Percentiles rank a stretch among this genome's conserved stretches.
Conservation (phyloP, 2,888 invertebrate species). For the Drosophila gaucha region DNA sequence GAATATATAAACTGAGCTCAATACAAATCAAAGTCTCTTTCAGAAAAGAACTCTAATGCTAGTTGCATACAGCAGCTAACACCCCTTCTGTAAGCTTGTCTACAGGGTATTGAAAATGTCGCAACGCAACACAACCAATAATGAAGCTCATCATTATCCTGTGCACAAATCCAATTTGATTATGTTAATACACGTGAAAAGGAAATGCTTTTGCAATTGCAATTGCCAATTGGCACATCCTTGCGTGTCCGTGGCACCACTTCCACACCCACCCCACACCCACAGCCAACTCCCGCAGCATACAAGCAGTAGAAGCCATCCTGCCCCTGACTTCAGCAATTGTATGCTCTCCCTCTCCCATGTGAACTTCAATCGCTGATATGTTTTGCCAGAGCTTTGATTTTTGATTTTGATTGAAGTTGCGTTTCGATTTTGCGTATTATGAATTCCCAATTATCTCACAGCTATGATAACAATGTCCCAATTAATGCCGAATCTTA, state of each 20-base stretch:
- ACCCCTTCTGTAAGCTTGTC: not conserved
- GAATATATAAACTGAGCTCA: too few species aligned
- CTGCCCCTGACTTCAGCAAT: conserved; percentile 9
- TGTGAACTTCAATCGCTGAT: conserved; percentile 43
- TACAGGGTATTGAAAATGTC: conserved; percentile 41
- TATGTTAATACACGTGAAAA: conserved; percentile 81
- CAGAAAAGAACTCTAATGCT: too few species aligned
- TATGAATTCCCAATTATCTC: conserved; percentile 54
- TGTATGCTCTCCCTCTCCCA: conserved; percentile 15
- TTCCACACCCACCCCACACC: not conserved
- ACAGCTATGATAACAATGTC: not conserved
- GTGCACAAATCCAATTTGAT: conserved; percentile 82
- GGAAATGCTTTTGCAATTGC: conserved; percentile 80
- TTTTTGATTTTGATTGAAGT: conserved; percentile 54
- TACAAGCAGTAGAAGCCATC: not conserved
- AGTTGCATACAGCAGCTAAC: too few species aligned
- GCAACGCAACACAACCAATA: conserved; percentile 70
- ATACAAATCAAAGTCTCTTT: too few species aligned
- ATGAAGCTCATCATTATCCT: conserved; percentile 82
- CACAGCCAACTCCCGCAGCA: not conserved
- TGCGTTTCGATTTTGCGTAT: conserved; percentile 44
- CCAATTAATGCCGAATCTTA: not conserved
- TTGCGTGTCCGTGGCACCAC: conserved; percentile 40
- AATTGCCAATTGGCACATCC: conserved; percentile 72
- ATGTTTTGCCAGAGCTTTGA: conserved; percentile 50